These are phyloP conservation scores for Drosophila tsacasi DNA, from an alignment of 1,140 invertebrate species.

Conservation along the genomic window DNA sequence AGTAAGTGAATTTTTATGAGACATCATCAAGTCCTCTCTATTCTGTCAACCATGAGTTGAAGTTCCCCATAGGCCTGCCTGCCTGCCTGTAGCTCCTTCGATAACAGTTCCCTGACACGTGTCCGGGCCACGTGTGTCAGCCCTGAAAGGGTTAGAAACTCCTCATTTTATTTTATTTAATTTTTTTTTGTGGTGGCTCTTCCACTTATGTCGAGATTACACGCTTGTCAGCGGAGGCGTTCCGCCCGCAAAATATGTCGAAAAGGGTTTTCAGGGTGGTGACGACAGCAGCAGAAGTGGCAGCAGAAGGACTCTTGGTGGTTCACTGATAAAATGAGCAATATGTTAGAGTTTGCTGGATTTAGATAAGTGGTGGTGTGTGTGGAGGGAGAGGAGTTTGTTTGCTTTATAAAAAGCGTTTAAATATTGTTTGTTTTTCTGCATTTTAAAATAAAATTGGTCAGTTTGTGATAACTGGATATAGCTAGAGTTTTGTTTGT, in stretches of 20 bases:
- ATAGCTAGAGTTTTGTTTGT: neutral
- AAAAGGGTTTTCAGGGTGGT: conserved; percentile 20
- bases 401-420: neutral
- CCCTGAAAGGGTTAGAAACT: conserved; percentile 39
- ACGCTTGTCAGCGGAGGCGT: conserved; percentile 68
- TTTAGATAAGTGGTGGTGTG: conserved; percentile 9
- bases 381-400: neutral
- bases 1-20: conserved; percentile 76
- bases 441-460: neutral
- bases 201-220: conserved; percentile 72
- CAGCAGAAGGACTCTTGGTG: conserved; percentile 10
- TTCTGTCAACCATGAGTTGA: conserved; percentile 36
- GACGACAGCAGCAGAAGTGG: conserved; percentile 3
- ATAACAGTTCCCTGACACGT: conserved; percentile 68
- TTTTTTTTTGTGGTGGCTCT: conserved; percentile 43
- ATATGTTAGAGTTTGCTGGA: conserved; percentile 30
- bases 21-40: conserved; percentile 46
- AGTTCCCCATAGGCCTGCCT: conserved; percentile 22
- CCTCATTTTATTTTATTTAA: conserved; percentile 20
- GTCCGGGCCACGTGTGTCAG: conserved; percentile 65
- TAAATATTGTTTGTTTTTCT: neutral
- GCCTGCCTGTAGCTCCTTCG: conserved; percentile 54
- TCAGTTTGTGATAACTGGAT: neutral
- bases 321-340: conserved; percentile 46
- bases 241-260: conserved; percentile 17